Evolutionary conservation across 2,888 invertebrate genomes (phyloP).

Genomic region (Hirtodrosophila alboralis): DNA sequence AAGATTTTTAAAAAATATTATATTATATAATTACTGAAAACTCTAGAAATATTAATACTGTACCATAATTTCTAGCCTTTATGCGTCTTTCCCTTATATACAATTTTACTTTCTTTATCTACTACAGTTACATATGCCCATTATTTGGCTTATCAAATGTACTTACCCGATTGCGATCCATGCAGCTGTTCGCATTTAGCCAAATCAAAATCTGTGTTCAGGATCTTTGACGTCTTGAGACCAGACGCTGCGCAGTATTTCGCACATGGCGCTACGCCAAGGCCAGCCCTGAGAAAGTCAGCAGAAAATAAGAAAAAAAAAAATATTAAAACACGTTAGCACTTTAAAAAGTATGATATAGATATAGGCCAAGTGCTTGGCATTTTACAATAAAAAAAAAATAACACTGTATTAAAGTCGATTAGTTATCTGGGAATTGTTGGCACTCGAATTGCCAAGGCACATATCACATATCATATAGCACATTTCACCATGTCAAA

Average conservation of each 20-base stretch:
- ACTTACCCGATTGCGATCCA: slow-evolving; percentile 86
- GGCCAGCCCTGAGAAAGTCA: slow-evolving; percentile 78
- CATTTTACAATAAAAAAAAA: slow-evolving; percentile 2
- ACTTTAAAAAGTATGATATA: slow-evolving; percentile 12
- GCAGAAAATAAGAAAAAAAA: neutral
- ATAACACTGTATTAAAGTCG: neutral
- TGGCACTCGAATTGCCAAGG: slow-evolving; percentile 37
- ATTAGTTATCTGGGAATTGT: slow-evolving; percentile 15
- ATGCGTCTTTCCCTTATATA: too few species aligned
- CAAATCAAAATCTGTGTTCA: slow-evolving; percentile 54
- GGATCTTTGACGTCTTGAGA: slow-evolving; percentile 29
- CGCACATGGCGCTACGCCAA: slow-evolving; percentile 81
- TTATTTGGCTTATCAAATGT: too few species aligned
- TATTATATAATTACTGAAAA: too few species aligned
- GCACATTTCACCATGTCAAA: slow-evolving; percentile 32
- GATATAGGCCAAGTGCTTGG: slow-evolving; percentile 15
- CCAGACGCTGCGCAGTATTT: slow-evolving; percentile 68
- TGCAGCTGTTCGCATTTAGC: slow-evolving; percentile 87
- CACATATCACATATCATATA: slow-evolving; percentile 14
- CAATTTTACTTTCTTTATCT: too few species aligned
- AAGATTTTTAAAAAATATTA: too few species aligned
- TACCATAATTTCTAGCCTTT: too few species aligned
- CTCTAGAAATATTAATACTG: too few species aligned
- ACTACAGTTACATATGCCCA: too few species aligned
- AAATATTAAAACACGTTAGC: slow-evolving; percentile 12